A percentile compares a stretch with the other conserved stretches of the same genome.
Evolutionary conservation across 2,888 invertebrate genomes (phyloP).

Genomic region (Byasa hedistus): DNA sequence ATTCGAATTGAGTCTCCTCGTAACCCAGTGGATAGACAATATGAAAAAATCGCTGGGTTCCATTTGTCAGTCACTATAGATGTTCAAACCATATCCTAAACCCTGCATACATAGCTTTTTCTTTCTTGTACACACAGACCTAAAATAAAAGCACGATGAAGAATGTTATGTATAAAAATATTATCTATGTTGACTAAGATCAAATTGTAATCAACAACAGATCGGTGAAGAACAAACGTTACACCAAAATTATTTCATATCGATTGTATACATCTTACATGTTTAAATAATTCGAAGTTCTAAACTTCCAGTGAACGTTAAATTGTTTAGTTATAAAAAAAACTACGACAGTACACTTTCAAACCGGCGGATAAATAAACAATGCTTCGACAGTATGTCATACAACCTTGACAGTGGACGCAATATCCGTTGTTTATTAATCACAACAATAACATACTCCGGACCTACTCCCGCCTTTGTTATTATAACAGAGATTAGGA

Average conservation of each 20-base stretch:
- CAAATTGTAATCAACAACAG: not conserved
- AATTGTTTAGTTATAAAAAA: no score
- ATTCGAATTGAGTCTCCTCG: no score
- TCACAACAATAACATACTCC: not conserved
- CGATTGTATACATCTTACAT: not conserved
- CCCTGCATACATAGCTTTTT: no score
- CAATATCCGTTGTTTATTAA: not conserved
- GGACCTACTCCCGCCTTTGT: not conserved
- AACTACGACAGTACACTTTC: not conserved
- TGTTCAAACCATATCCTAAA: no score
- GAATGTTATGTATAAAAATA: no score
- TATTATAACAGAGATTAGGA: no score
- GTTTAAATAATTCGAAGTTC: not conserved
- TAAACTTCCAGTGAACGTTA: no score
- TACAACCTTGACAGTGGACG: not conserved
- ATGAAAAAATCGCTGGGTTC: no score
- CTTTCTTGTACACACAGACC: no score
- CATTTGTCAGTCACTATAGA: no score
- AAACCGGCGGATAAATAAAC: not conserved
- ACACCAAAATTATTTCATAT: not conserved
- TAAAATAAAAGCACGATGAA: no score
- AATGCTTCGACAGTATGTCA: not conserved
- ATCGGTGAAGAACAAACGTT: not conserved
- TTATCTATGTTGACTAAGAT: not conserved
- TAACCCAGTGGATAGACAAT: no score